Evolutionary conservation across 1,140 invertebrate species (phyloP).

Genomic region (Saxidomus purpurata): DNA sequence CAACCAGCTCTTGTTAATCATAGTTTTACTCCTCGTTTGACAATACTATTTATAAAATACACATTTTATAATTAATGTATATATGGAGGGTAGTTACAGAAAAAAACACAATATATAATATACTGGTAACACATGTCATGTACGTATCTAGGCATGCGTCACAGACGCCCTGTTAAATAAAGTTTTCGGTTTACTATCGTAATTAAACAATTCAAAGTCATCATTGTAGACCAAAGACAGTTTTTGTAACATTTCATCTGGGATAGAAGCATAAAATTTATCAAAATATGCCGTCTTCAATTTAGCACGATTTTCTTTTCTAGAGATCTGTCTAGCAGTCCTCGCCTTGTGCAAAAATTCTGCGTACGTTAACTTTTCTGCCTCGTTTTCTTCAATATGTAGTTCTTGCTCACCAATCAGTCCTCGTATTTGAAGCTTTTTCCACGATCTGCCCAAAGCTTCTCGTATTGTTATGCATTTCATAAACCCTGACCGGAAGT

Average conservation of each 20-base stretch:
- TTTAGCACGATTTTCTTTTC: background rate
- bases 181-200: slow-evolving; percentile 14
- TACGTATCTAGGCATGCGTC: no score
- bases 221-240: slow-evolving; percentile 3
- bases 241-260: background rate
- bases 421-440: slow-evolving; percentile 48
- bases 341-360: slow-evolving; percentile 32
- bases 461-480: slow-evolving; percentile 16
- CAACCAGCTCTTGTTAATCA: no score
- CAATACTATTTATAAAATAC: no score
- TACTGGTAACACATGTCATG: no score
- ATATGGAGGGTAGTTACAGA: no score
- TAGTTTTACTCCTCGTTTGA: no score
- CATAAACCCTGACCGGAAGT: background rate
- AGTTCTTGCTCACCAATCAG: slow-evolving; percentile 28
- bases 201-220: slow-evolving; percentile 51
- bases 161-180: background rate
- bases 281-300: background rate
- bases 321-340: slow-evolving; percentile 2
- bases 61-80: no score
- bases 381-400: background rate
- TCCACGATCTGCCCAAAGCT: slow-evolving; percentile 42
- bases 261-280: slow-evolving; percentile 8
- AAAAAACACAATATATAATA: no score
- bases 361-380: background rate